These are phyloP conservation scores for Hedya salicella DNA, from an alignment of 2,888 invertebrate species.

Conservation along the genomic window DNA sequence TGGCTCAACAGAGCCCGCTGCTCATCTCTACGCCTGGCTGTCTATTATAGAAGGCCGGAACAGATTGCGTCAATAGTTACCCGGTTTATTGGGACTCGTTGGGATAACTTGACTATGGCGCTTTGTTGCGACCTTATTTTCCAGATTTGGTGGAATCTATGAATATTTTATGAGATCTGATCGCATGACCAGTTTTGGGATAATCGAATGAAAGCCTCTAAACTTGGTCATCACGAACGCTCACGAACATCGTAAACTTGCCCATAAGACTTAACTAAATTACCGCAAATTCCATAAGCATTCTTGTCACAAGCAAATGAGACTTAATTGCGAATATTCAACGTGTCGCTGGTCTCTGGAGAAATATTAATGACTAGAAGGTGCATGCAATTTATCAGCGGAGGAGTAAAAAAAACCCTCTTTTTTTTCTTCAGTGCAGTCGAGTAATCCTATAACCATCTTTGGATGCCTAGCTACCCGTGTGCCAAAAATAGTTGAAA, in stretches of 20 bases:
- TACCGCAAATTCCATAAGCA: too few species aligned
- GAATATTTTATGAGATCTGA: slow-evolving; percentile 31
- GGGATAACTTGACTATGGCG: slow-evolving; percentile 14
- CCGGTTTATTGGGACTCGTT: slow-evolving; percentile 16
- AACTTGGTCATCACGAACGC: not conserved
- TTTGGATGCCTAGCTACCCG: too few species aligned
- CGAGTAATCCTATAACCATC: too few species aligned
- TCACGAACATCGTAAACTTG: not conserved
- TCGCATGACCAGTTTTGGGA: not conserved
- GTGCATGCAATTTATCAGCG: too few species aligned
- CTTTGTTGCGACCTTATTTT: slow-evolving; percentile 10
- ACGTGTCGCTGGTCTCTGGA: too few species aligned
- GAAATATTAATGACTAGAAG: too few species aligned
- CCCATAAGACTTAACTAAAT: too few species aligned
- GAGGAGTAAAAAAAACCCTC: too few species aligned
- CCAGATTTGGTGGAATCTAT: slow-evolving; percentile 23
- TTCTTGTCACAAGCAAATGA: too few species aligned
- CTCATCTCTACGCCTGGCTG: not conserved
- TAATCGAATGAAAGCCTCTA: slow-evolving; percentile 4
- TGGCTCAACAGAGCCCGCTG: not conserved
- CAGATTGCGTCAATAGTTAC: slow-evolving; percentile 28
- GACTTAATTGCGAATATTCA: too few species aligned
- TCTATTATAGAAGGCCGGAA: slow-evolving; percentile 20
- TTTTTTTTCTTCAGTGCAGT: too few species aligned
- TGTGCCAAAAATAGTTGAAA: too few species aligned